Evolutionary conservation across 2,797 vertebrate genomes (phyloP), one percentile per base, ranked within the genome.

Genomic region (Hippocampus kuda): DNA sequence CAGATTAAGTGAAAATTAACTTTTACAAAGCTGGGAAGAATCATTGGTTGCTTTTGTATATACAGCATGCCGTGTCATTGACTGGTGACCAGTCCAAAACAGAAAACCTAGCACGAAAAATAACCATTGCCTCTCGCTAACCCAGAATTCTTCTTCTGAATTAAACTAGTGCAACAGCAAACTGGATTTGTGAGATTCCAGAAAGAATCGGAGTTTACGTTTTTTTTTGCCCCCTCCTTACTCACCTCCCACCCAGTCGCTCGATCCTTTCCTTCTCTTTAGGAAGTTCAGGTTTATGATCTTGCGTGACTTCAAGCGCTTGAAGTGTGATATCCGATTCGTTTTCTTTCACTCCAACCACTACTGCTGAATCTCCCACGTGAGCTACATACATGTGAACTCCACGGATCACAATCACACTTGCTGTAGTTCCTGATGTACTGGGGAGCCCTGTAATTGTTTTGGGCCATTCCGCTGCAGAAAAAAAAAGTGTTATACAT

Each of bases 371-470:
- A 81, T 98, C 96, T 0, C 96, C 96, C 0, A 98, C 96, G 0
- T 98, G 96, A 12, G 96, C 96, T n/a, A 98, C 94, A 4, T 93
- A 98, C 93, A 98, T 95, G 86, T 92, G 93, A 64, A 90, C 89
- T 12, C 95, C 95, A 0, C 96, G 93, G 80, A 98, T 96, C 77
- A 98, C 93, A 0, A 98, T 92, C 80, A 98, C 93, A 0, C 95
- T 98, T 78, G 96, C 96, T 5, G 96, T 98, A 67, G 96, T 98
- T 66, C 96, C 96, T 0, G 95, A 98, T 0, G 95, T 98, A 70
- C 96, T 98, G 42, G 96, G 94, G 68, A 98, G 91, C 11, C 95
- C 95, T 0, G 93, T 98, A 70, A 96, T 92, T 2, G 94, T 97
- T 88, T 97, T 96, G 1, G 95, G 95, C 95, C 95, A 98, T 79